A percentile compares a stretch with the other conserved stretches of the same genome.
Evolutionary conservation across 2,888 invertebrate species (phyloP).

Genomic region (Sisyra terminalis): DNA sequence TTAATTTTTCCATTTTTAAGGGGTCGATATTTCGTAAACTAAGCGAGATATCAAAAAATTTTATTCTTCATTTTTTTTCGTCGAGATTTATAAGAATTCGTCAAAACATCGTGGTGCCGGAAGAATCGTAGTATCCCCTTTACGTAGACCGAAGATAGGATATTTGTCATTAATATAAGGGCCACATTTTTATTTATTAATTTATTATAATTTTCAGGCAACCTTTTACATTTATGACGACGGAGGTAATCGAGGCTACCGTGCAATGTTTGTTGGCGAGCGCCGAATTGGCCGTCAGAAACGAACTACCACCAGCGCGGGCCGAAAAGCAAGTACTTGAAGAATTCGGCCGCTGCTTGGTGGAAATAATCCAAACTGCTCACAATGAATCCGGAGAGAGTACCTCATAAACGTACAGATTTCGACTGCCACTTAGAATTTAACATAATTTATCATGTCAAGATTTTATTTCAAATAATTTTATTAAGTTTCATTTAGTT

Average conservation of each 20-base stretch:
- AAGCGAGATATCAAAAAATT: too few relatives aligned
- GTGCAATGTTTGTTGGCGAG: slow-evolving; percentile 92
- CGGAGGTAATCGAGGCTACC: slow-evolving; percentile 90
- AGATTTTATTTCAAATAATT: too few relatives aligned
- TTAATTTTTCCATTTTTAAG: too few relatives aligned
- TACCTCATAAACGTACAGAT: too few relatives aligned
- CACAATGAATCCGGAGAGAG: not conserved
- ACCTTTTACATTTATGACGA: slow-evolving; percentile 83
- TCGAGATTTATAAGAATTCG: too few relatives aligned
- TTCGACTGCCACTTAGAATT: too few relatives aligned
- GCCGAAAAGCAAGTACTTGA: slow-evolving; percentile 66
- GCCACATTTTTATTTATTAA: not conserved
- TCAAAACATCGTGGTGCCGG: too few relatives aligned
- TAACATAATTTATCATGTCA: too few relatives aligned
- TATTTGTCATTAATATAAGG: not conserved
- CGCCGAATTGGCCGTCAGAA: slow-evolving; percentile 61
- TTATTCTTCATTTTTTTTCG: too few relatives aligned
- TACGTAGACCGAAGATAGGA: not conserved
- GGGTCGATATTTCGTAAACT: too few relatives aligned
- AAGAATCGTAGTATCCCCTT: too few relatives aligned
- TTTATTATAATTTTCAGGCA: slow-evolving; percentile 31
- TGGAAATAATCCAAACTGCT: slow-evolving; percentile 56
- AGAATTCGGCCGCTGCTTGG: slow-evolving; percentile 88
- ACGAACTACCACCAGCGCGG: slow-evolving; percentile 40
- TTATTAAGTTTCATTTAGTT: too few relatives aligned